Percentiles rank a stretch among this genome's conserved stretches.
These are phyloP conservation scores for Sparidentex hasta DNA, from an alignment of 2,797 vertebrate genomes.

Conservation along the genomic window DNA sequence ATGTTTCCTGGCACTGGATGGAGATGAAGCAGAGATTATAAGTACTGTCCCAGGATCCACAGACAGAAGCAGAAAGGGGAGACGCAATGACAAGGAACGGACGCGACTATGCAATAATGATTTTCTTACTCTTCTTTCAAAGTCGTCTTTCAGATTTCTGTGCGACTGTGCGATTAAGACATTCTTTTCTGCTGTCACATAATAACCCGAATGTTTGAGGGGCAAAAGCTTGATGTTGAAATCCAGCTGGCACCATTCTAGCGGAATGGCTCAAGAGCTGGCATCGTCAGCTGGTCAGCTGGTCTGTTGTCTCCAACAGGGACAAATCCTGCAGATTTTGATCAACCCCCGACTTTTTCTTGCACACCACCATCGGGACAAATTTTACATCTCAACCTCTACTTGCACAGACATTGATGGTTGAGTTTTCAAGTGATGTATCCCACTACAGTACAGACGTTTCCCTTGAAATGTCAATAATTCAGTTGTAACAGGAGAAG, in stretches of 20 bases:
- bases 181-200: background rate
- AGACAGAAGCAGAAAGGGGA: background rate
- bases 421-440: background rate
- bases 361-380: background rate
- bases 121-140: slow-evolving; percentile 1
- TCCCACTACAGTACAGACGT: background rate
- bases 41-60: background rate
- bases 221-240: background rate
- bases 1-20: slow-evolving; percentile 19
- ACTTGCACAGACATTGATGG: background rate
- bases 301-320: no score
- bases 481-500: background rate
- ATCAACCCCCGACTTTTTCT: background rate
- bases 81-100: background rate
- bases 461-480: background rate
- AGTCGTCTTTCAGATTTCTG: background rate
- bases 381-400: background rate
- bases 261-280: background rate
- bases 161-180: background rate
- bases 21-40: slow-evolving; percentile 27
- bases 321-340: background rate
- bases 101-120: background rate
- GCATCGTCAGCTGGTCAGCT: background rate
- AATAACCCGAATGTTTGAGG: background rate
- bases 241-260: background rate